These are phyloP conservation scores for Myotis myotis DNA, from an alignment of 2,797 vertebrate species.

Conservation along the genomic window DNA sequence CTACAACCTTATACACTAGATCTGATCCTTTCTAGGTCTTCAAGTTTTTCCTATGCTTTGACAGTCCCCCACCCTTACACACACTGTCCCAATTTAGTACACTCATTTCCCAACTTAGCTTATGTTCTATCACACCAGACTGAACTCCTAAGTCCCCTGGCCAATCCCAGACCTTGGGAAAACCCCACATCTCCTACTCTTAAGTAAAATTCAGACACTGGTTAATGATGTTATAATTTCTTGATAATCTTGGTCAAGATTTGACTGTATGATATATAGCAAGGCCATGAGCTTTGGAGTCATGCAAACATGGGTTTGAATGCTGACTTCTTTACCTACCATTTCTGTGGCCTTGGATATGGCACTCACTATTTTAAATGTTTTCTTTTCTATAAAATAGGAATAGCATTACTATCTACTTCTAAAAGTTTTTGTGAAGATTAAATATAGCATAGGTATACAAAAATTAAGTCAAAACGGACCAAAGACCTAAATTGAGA, in stretches of 20 bases:
- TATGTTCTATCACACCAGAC: not conserved
- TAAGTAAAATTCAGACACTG: not conserved
- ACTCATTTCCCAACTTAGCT: not conserved
- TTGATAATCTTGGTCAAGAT: not conserved
- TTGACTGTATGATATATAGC: not conserved
- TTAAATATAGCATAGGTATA: too few relatives aligned
- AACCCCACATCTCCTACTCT: not conserved
- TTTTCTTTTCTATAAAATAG: constrained; percentile 6
- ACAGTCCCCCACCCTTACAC: not conserved
- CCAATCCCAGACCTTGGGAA: not conserved
- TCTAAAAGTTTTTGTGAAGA: too few relatives aligned
- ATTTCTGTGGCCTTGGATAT: not conserved
- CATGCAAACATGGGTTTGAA: not conserved
- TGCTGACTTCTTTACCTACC: not conserved
- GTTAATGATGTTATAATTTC: constrained; percentile 10
- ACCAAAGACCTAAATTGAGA: too few relatives aligned
- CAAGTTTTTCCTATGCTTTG: not conserved
- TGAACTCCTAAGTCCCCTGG: constrained; percentile 4
- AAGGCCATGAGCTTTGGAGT: not conserved
- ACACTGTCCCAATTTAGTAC: not conserved
- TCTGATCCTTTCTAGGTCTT: not conserved
- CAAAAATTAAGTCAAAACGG: too few relatives aligned
- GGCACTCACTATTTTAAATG: not conserved
- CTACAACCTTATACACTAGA: not conserved
- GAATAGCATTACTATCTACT: too few relatives aligned